phyloP scores from a whole-genome alignment of 2,797 vertebrate species.

The Gallinago stenura region DNA sequence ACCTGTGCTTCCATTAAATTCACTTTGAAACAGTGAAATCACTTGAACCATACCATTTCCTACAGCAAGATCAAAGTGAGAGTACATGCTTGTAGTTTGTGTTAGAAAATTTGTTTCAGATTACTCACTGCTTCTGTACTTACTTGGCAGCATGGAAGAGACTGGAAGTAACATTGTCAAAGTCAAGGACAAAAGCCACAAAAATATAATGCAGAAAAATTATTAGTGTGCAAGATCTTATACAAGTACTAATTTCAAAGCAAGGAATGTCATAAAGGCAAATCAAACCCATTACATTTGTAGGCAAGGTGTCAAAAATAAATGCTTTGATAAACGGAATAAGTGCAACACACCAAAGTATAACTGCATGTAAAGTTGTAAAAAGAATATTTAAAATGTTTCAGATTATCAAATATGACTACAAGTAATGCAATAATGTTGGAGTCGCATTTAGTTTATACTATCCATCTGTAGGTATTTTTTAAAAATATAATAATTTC shows the following conservation, averaged over 20 bases:
- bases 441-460: not conserved
- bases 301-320: not conserved
- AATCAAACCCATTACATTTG: fast-evolving
- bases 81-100: not conserved
- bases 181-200: slow-evolving; percentile 77
- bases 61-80: not conserved
- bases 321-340: not conserved
- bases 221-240: not conserved
- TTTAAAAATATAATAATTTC: not conserved
- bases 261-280: not conserved
- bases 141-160: slow-evolving; percentile 99
- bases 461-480: not conserved
- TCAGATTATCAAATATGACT: not conserved
- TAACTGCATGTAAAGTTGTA: not conserved
- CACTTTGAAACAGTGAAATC: not conserved
- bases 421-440: not conserved
- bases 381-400: not conserved
- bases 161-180: slow-evolving; percentile 77
- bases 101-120: not conserved
- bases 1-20: not conserved
- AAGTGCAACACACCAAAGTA: not conserved
- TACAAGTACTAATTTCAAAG: not conserved
- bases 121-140: slow-evolving; percentile 77
- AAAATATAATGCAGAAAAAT: not conserved
- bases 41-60: not conserved